These are phyloP conservation scores for Synergus itoensis DNA, from an alignment of 2,888 invertebrate species.

Conservation along the genomic window DNA sequence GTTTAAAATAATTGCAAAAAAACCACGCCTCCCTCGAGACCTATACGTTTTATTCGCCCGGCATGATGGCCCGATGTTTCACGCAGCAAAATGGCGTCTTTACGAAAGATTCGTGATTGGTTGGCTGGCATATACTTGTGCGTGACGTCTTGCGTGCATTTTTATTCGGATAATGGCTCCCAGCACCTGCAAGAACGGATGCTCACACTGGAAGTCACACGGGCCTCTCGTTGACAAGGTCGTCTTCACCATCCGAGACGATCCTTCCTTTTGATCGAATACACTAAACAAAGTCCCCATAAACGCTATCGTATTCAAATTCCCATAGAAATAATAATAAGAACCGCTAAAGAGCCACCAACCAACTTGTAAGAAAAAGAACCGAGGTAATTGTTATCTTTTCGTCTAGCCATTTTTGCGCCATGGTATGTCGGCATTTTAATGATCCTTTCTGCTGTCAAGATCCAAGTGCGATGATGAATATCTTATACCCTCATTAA, in stretches of 20 bases:
- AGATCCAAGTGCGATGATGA: constrained; percentile 28
- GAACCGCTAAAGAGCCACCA: not conserved
- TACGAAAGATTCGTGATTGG: constrained; percentile 57
- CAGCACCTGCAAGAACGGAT: constrained; percentile 66
- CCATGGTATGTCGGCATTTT: constrained; percentile 13
- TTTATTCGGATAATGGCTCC: constrained; percentile 52
- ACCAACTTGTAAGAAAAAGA: not conserved
- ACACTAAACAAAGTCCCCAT: constrained; percentile 19
- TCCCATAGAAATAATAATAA: constrained; percentile 33
- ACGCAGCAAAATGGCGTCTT: constrained; percentile 62
- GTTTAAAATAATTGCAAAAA: constrained; percentile 51
- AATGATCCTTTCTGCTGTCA: constrained; percentile 32
- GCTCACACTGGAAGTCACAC: constrained; percentile 58
- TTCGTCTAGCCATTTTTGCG: constrained; percentile 27
- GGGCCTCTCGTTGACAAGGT: constrained; percentile 56
- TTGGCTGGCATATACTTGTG: constrained; percentile 54
- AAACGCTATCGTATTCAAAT: constrained; percentile 38
- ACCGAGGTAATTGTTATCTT: constrained; percentile 30
- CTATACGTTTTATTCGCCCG: constrained; percentile 45
- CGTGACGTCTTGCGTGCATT: constrained; percentile 53
- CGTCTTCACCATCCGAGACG: constrained; percentile 33
- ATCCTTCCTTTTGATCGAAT: constrained; percentile 19
- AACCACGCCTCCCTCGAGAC: constrained; percentile 53
- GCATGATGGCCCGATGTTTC: constrained; percentile 47
- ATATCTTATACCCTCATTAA: constrained; percentile 1